These are phyloP conservation scores for Oreochromis aureus DNA, from an alignment of 2,113 vertebrate species.

Conservation along the genomic window DNA sequence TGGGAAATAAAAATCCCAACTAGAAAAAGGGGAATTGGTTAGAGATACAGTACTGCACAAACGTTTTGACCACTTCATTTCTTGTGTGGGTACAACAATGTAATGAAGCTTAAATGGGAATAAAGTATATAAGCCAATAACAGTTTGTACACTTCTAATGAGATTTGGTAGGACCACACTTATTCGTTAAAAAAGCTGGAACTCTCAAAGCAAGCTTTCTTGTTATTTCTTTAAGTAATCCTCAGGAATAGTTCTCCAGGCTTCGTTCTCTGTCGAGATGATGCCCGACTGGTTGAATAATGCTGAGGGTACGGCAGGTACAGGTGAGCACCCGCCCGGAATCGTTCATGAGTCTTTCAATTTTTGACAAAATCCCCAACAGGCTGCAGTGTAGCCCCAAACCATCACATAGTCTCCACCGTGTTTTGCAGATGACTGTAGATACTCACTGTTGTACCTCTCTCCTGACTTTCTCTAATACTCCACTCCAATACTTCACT, in stretches of 20 bases:
- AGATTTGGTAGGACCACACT: neutral
- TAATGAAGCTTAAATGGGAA: neutral
- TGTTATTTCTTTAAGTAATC: neutral
- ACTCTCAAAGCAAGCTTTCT: neutral
- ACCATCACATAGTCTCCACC: neutral
- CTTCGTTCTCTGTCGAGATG: neutral
- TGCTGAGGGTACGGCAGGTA: neutral
- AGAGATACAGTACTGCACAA: neutral
- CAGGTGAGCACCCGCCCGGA: neutral
- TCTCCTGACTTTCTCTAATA: neutral
- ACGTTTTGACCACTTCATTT: rapidly evolving
- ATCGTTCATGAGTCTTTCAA: neutral
- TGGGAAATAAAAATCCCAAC: neutral
- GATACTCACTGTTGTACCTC: neutral
- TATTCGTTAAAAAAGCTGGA: neutral
- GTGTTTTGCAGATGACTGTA: neutral
- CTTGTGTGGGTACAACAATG: neutral
- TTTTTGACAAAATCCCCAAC: neutral
- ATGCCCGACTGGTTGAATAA: neutral
- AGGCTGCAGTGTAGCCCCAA: neutral
- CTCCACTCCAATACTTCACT: too few relatives aligned
- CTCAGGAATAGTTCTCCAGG: neutral
- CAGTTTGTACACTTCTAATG: neutral
- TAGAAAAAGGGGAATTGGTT: neutral
- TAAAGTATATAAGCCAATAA: neutral